phyloP scores from a whole-genome alignment of 2,113 vertebrate genomes.

The Lipophrys pholis region DNA sequence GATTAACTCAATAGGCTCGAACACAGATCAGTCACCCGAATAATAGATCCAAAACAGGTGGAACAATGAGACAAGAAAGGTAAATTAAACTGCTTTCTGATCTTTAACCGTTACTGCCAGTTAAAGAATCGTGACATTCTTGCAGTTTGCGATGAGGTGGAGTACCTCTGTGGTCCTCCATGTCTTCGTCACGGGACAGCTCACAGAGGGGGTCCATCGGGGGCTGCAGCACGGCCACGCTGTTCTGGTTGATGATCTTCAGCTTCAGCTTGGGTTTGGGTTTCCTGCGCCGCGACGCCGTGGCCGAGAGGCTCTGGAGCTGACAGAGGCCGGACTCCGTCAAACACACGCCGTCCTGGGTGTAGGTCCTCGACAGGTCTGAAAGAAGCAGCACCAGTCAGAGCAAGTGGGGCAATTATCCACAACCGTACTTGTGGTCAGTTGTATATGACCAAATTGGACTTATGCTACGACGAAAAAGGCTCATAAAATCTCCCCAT shows the following conservation, averaged over 20 bases:
- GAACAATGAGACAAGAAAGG: too few relatives aligned
- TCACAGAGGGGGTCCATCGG: conserved; percentile 92
- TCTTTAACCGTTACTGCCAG: not conserved
- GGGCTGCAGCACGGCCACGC: conserved; percentile 97
- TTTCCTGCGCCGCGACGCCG: conserved; percentile 91
- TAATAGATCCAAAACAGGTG: too few relatives aligned
- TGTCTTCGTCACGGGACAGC: conserved; percentile 91
- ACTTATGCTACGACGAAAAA: too few relatives aligned
- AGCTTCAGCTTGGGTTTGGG: conserved; percentile 97
- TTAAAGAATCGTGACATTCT: conserved; percentile 19
- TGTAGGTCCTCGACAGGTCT: conserved; percentile 96
- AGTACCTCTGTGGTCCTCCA: conserved; percentile 93
- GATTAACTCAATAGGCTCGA: too few relatives aligned
- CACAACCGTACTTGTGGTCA: too few relatives aligned
- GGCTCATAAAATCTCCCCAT: too few relatives aligned
- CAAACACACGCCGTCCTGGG: conserved; percentile 97
- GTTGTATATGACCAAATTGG: too few relatives aligned
- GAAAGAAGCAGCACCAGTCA: conserved; percentile 10
- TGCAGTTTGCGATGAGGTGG: conserved; percentile 14
- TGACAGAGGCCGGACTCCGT: conserved; percentile 96
- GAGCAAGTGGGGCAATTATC: too few relatives aligned
- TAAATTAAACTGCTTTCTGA: too few relatives aligned
- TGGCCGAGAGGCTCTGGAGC: conserved; percentile 94
- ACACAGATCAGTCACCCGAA: too few relatives aligned
- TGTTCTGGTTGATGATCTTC: conserved; percentile 99